Base-by-base conservation (phyloP, 1,140 invertebrate species). In the Drosophila quadrilineata region DNA sequence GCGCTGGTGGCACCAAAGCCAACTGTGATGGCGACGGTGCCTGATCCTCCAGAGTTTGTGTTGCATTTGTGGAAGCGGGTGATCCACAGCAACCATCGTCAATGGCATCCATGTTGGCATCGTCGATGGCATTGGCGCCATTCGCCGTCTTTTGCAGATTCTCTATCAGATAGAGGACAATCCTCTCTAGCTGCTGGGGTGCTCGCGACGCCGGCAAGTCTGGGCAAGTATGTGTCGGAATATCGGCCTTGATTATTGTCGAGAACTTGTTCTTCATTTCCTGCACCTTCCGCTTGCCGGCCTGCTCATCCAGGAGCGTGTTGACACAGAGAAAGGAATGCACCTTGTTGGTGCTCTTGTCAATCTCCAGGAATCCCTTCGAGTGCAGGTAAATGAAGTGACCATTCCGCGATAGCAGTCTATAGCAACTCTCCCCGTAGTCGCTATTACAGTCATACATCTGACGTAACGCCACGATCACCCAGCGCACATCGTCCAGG, bases 241-340 rank as follows among this genome's bases (percentile, higher is more conserved):
- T 75, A 49, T 62, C 70, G 3, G 77, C 73, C 63, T 93, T 91
- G 9, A 94, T 92, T 22, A 91, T 91, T 6, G 91, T 93, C 0
- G 93, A 93, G 82, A 92, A 95, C 70, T 92, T 92, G 49, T 92
- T 91, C 86, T 94, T 95, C 94, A 96, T 95, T 52, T 94, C 91
- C 45, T 91, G 90, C 1, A 95, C 93, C 2, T 94, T 90, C 9
- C 91, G 87, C 36, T 92, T 90, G 3, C 95, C 95, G 64, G 95
- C 94, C 38, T 93, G 90, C 72, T 95, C 93, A 17, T 92, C 90
- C 0, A 96, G 92, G 14, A 96, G 91, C 0, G 94, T 95, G 85
- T 97, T 97, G 38, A 96, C 92, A 86, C 96, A 97, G 6, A 97
- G 92, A 73, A 97, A 96, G 22, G 95, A 95, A 64, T 94, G 93